Evolutionary conservation across 2,888 invertebrate species (phyloP).

Genomic region (Parnassius apollo): DNA sequence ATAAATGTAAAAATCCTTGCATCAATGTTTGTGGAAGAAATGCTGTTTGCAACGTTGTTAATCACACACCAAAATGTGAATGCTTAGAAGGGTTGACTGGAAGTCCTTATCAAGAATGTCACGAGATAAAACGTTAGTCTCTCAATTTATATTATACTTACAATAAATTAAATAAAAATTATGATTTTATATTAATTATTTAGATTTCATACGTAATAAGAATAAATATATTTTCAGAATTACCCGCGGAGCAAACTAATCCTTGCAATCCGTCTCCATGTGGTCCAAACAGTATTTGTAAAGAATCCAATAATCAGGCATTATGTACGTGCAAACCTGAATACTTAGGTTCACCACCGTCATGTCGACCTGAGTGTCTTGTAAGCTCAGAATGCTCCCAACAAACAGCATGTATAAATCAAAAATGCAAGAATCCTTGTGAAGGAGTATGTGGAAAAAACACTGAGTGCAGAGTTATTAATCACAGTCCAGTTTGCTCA

Average conservation of each 20-base stretch:
- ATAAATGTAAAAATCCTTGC: conserved; percentile 88
- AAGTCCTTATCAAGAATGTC: conserved; percentile 82
- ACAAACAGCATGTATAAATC: conserved; percentile 84
- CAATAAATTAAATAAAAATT: no score
- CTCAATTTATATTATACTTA: background rate
- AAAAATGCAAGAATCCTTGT: conserved; percentile 86
- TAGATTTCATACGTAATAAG: background rate
- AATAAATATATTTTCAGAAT: conserved; percentile 48
- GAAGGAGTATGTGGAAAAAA: conserved; percentile 84
- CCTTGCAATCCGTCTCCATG: conserved; percentile 90
- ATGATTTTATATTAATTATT: no score
- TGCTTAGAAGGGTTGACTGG: conserved; percentile 84
- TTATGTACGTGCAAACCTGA: conserved; percentile 86
- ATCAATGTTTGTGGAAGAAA: conserved; percentile 87
- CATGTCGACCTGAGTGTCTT: conserved; percentile 84
- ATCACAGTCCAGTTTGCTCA: conserved; percentile 87
- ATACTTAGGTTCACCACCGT: conserved; percentile 84
- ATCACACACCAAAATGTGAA: conserved; percentile 86
- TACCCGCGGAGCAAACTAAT: conserved; percentile 57
- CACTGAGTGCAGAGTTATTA: conserved; percentile 85
- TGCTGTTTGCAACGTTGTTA: conserved; percentile 86
- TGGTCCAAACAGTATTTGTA: conserved; percentile 88
- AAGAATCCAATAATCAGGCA: conserved; percentile 85
- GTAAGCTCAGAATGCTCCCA: conserved; percentile 84
- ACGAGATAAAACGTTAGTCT: conserved; percentile 55